Evolutionary conservation across 1,140 invertebrate genomes (phyloP), one percentile per base, ranked within the genome.

Genomic region (Philotrypesis tridentata): DNA sequence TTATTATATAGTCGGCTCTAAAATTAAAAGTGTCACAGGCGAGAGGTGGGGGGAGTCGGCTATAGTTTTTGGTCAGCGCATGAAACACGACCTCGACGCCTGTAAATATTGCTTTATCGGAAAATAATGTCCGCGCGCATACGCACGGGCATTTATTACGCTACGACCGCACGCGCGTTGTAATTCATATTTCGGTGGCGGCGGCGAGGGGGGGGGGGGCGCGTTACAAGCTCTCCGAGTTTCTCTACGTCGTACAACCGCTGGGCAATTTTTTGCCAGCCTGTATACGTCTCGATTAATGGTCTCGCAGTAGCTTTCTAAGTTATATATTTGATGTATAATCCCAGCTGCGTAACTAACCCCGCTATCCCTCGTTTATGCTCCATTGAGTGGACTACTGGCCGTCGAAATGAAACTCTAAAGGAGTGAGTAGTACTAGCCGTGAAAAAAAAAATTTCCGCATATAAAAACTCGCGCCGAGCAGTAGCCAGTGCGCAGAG

Each of bases 381-480:
- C n/a, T 61, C 23, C 23, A 61, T 61, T 61, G 12, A 43, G 40
- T 61, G 21, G 6, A n/a, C n/a, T n/a, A n/a, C 60, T n/a, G 23
- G 60, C 60, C n/a, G 60, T 23, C 31, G n/a, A 61, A 79, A 79
- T 79, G 29, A 79, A 79, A 79, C 9, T 72, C 37, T 40, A 29
- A 72, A 79, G n/a, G n/a, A n/a, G n/a, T n/a, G 70, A 6, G 43
- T 37, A 31, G 43, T 2, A 1, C n/a, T 1, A 8, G 25, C 6
- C 23, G 14, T 8, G 40, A 7, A n/a, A 65, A 77, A 37, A 63
- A 48, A 43, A 37, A 37, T 37, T 5, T 8, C 3, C 33, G 33
- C 8, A 37, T 37, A 37, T 37, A 37, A 14, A 43, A 14, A 31
- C 29, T 11, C 65, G 7, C 65, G 8, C 65, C n/a, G n/a, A n/a